phyloP scores from a whole-genome alignment of 2,797 vertebrate species.

The Pyrrhura leucotis region DNA sequence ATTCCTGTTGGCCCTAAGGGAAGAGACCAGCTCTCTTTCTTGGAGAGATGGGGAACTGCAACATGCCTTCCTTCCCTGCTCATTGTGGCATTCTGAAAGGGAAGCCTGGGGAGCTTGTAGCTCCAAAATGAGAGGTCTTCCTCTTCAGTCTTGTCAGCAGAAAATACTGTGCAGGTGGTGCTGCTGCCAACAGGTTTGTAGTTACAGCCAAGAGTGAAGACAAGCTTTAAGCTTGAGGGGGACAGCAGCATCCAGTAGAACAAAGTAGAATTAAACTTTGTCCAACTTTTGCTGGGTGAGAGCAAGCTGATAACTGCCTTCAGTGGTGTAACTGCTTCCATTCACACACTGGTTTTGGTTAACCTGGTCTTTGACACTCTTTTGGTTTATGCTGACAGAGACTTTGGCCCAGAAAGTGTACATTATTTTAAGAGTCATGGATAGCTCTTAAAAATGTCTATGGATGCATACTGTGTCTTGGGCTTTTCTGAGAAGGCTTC shows the following conservation, averaged over 20 bases:
- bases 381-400: neutral
- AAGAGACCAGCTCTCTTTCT: fast-evolving
- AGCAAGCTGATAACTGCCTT: neutral
- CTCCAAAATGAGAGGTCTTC: neutral
- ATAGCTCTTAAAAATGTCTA: neutral
- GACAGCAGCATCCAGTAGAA: neutral
- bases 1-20: neutral
- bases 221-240: neutral
- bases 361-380: neutral
- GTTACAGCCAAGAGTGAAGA: neutral
- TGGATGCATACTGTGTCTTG: neutral
- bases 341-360: neutral
- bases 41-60: neutral
- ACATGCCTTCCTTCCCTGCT: neutral
- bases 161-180: neutral
- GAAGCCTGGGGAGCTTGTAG: neutral
- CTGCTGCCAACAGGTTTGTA: neutral
- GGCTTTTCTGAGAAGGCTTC: neutral
- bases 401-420: neutral
- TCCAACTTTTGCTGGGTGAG: neutral
- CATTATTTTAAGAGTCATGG: neutral
- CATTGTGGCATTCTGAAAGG: neutral
- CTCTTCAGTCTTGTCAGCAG: neutral
- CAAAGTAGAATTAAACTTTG: neutral
- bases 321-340: neutral